Base-by-base conservation (phyloP, 2,888 invertebrate genomes). In the Dastarcus helophoroides region DNA sequence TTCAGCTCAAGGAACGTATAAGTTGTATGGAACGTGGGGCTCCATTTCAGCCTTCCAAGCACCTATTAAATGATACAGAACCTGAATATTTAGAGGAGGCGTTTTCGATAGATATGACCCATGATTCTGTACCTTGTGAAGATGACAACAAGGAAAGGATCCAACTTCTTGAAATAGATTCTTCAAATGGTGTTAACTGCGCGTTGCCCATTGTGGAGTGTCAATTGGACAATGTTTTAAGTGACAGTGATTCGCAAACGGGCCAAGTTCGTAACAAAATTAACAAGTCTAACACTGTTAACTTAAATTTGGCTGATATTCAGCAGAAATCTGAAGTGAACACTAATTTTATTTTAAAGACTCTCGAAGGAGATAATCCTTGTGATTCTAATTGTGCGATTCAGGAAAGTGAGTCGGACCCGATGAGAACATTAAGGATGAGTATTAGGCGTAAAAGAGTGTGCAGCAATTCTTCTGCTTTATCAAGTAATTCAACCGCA, bases 11-110 rank as follows among this genome's bases (percentile, higher is more conserved):
- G 41, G 57, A 58, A 44, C 73, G 74, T 36, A 58, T 81, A 53
- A 73, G 71, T 50, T 73, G 76, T 41, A 72, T 76, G 68, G 79
- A 79, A 53, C 68, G 73, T 44, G 67, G 75, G 42, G 64, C 69
- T 33, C 47, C 55, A 26, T 52, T 47, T 36, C 44, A 48, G 38
- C 39, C 37, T 27, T 44, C 40, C 31, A 47, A 43, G 34, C 39
- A 37, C 34, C 4, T 9, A 21, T 17, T 22, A 10, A 26, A 11
- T 17, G 21, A 15, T 26, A 19, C 30, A 42, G 16, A 38, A 39
- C 28, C 28, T 37, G 21, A 37, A 24, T 34, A 38, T 14, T 27
- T 16, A 14, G 32, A 35, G 16, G 33, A 40, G 29, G 37, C 22
- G 21, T 16, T 23, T 14, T 15, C 37, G 25, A 44, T 43, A 48